Evolutionary conservation across 2,113 vertebrate genomes (phyloP).

Genomic region (Heteronetta atricapilla): DNA sequence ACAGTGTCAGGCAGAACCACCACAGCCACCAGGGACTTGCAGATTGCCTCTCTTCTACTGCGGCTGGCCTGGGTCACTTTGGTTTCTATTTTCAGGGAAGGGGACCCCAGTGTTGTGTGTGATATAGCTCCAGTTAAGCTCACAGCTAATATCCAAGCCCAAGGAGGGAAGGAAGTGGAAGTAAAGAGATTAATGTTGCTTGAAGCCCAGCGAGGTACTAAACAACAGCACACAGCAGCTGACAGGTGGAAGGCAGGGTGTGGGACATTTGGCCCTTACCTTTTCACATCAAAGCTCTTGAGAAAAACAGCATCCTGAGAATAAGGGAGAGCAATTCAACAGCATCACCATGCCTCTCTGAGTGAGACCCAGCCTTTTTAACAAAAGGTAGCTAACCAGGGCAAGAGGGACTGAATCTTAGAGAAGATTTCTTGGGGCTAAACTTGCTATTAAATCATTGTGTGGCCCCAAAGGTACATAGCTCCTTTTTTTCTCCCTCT

Average conservation of each 20-base stretch:
- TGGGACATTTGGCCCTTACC: background rate
- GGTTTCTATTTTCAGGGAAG: slow-evolving; percentile 67
- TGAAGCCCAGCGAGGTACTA: background rate
- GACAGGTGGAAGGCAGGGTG: background rate
- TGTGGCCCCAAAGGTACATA: background rate
- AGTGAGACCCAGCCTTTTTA: slow-evolving; percentile 48
- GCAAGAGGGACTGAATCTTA: slow-evolving; percentile 64
- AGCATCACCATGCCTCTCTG: slow-evolving; percentile 50
- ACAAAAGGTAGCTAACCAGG: slow-evolving; percentile 78
- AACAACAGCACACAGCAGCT: background rate
- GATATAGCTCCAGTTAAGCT: slow-evolving; percentile 63
- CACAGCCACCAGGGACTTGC: slow-evolving; percentile 28
- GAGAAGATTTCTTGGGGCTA: slow-evolving; percentile 50
- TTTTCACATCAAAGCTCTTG: slow-evolving; percentile 20
- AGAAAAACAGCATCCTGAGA: slow-evolving; percentile 14
- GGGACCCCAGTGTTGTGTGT: slow-evolving; percentile 6
- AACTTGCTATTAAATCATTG: slow-evolving; percentile 39
- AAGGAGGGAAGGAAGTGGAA: background rate
- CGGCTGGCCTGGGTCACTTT: slow-evolving; percentile 73
- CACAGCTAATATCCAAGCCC: background rate
- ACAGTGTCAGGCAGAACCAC: slow-evolving; percentile 39
- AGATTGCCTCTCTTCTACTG: slow-evolving; percentile 67
- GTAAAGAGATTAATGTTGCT: background rate
- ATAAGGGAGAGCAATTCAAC: slow-evolving; percentile 69
- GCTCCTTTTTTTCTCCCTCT: background rate